Percentiles rank a stretch among this genome's conserved stretches.
phyloP scores from a whole-genome alignment of 2,888 invertebrate species.

The Gandaritis pyraliata region DNA sequence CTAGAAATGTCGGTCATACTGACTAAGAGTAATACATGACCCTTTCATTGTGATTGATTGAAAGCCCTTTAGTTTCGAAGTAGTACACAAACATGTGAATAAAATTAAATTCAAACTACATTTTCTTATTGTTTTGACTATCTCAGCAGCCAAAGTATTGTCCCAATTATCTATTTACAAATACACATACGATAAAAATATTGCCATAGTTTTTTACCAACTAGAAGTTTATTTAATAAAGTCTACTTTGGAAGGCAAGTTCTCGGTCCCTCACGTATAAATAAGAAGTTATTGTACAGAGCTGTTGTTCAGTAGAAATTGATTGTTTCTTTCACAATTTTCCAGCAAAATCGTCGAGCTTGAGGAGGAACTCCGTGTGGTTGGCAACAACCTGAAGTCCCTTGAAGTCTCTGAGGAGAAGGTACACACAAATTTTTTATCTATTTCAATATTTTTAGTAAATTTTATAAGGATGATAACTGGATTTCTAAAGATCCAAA shows the following conservation, averaged over 20 bases:
- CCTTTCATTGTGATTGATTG: slow-evolving; percentile 55
- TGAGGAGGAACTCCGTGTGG: slow-evolving; percentile 99
- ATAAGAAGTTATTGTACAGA: not conserved
- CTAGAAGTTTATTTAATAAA: not conserved
- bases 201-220: too few relatives aligned
- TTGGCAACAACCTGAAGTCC: slow-evolving; percentile 99
- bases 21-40: slow-evolving; percentile 37
- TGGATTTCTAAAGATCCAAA: not conserved
- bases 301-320: slow-evolving; percentile 59
- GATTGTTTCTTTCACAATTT: slow-evolving; percentile 58
- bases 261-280: not conserved
- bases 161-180: not conserved
- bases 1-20: slow-evolving; percentile 59
- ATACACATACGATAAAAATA: too few relatives aligned
- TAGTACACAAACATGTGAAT: slow-evolving; percentile 15
- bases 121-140: not conserved
- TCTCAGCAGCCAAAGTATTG: not conserved
- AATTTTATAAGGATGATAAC: not conserved
- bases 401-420: slow-evolving; percentile 99
- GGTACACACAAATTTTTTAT: slow-evolving; percentile 85
- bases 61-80: slow-evolving; percentile 46
- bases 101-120: not conserved
- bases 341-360: slow-evolving; percentile 99
- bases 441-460: slow-evolving; percentile 21
- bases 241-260: not conserved